Conservation (phyloP, 2,888 invertebrate species). For the Siphlonurus alternatus region DNA sequence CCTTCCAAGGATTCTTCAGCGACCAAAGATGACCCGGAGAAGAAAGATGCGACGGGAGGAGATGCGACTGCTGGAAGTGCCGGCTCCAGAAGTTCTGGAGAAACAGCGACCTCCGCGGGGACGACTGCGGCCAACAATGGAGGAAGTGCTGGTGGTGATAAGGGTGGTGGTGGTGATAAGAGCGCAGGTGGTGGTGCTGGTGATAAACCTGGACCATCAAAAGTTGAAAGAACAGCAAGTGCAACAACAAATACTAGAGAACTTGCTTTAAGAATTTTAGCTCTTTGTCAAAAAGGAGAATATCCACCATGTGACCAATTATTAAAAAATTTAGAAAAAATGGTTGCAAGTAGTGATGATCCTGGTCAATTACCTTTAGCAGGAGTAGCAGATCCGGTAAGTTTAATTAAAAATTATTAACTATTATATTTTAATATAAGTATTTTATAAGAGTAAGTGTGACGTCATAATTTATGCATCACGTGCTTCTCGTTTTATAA, state of each 20-base stretch:
- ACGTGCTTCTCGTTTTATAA: background rate
- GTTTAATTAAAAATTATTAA: background rate
- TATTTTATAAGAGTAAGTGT: no score
- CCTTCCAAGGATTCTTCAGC: background rate
- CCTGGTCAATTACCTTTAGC: background rate
- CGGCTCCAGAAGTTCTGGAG: background rate
- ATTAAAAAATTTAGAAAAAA: background rate
- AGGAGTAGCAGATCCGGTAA: background rate
- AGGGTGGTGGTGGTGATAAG: conserved; percentile 8
- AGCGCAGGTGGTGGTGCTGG: conserved; percentile 6
- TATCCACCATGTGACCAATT: background rate
- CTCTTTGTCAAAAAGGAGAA: conserved; percentile 7
- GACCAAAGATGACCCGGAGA: no score
- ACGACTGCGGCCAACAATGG: conserved; percentile 5
- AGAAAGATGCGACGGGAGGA: no score
- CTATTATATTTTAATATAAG: no score
- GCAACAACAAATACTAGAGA: conserved; percentile 12
- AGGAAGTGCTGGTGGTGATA: conserved; percentile 1
- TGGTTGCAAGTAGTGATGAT: background rate
- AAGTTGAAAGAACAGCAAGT: conserved; percentile 14
- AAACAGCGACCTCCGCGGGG: background rate
- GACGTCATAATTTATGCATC: background rate
- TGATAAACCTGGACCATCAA: conserved; percentile 9
- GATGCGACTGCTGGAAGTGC: background rate
- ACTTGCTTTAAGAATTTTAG: background rate